Evolutionary conservation across 1,140 invertebrate genomes (phyloP).

Genomic region (Ips typographus): DNA sequence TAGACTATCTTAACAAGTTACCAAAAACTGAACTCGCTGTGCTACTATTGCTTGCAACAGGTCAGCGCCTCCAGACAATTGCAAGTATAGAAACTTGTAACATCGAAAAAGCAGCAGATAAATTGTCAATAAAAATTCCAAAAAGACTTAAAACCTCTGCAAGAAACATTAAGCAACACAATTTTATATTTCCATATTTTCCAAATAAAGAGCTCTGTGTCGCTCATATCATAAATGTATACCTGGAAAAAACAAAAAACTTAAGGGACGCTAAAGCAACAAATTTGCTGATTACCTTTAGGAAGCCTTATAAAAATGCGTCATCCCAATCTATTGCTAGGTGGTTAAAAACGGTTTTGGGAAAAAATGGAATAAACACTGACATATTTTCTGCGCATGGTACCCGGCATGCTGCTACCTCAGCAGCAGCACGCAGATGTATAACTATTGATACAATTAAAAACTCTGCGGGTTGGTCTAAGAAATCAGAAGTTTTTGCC

Average conservation of each 20-base stretch:
- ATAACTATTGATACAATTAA: slow-evolving; percentile 12
- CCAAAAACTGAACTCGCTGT: not conserved
- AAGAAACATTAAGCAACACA: slow-evolving; percentile 2
- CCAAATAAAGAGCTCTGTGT: slow-evolving; percentile 3
- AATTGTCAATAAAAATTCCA: slow-evolving; percentile 13
- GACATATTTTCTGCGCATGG: slow-evolving; percentile 27
- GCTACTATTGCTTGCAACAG: slow-evolving; percentile 10
- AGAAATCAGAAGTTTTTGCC: slow-evolving; percentile 8
- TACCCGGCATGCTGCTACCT: slow-evolving; percentile 34
- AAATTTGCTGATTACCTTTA: slow-evolving; percentile 8
- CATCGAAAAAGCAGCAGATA: not conserved
- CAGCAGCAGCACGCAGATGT: slow-evolving; percentile 8
- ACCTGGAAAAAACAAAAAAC: not conserved
- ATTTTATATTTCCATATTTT: slow-evolving; percentile 12
- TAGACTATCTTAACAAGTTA: slow-evolving; percentile 10
- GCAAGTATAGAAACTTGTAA: slow-evolving; percentile 7
- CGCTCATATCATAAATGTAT: not conserved
- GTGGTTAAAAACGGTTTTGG: not conserved
- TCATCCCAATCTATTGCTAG: not conserved
- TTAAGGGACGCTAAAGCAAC: not conserved
- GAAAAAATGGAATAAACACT: not conserved
- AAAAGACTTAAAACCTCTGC: slow-evolving; percentile 15
- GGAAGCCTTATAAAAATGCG: slow-evolving; percentile 12
- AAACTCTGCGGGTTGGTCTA: slow-evolving; percentile 12
- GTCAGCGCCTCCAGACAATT: slow-evolving; percentile 8